Conservation (phyloP, 23 tunicate genomes). For the Botrylloides violaceus region DNA sequence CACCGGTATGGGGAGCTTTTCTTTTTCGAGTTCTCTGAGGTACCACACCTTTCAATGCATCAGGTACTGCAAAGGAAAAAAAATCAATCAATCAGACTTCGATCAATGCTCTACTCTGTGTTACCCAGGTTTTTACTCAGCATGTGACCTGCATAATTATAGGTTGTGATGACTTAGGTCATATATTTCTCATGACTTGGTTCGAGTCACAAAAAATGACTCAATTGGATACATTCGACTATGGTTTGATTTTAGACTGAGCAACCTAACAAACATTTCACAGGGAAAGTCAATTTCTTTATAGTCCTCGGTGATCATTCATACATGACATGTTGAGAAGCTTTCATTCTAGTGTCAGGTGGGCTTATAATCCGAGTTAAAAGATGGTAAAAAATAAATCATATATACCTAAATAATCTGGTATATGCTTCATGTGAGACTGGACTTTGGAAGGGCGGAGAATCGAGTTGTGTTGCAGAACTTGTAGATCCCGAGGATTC, state of each 20-base stretch:
- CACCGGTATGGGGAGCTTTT: background rate
- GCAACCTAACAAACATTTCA: too few relatives aligned
- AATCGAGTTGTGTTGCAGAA: constrained; percentile 60
- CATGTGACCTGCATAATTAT: too few relatives aligned
- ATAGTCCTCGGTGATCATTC: too few relatives aligned
- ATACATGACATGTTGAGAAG: too few relatives aligned
- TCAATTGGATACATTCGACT: too few relatives aligned
- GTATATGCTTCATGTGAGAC: constrained; percentile 79
- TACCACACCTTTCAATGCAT: constrained; percentile 14
- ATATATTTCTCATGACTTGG: too few relatives aligned
- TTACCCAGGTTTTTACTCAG: background rate
- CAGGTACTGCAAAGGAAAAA: constrained; percentile 9
- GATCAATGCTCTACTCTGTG: background rate
- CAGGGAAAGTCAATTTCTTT: too few relatives aligned
- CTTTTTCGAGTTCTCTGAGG: constrained; percentile 8
- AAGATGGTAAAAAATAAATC: background rate
- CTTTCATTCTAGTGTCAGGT: background rate
- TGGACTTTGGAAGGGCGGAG: constrained; percentile 45
- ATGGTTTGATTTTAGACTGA: too few relatives aligned
- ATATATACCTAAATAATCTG: constrained; percentile 67
- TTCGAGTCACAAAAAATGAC: too few relatives aligned
- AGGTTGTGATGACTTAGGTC: too few relatives aligned
- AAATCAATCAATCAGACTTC: background rate
- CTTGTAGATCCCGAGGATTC: constrained; percentile 63
- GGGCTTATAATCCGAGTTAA: background rate